Evolutionary conservation across 2,797 vertebrate genomes (phyloP), one percentile per base, ranked within the genome.

Genomic region (Gouania willdenowi): DNA sequence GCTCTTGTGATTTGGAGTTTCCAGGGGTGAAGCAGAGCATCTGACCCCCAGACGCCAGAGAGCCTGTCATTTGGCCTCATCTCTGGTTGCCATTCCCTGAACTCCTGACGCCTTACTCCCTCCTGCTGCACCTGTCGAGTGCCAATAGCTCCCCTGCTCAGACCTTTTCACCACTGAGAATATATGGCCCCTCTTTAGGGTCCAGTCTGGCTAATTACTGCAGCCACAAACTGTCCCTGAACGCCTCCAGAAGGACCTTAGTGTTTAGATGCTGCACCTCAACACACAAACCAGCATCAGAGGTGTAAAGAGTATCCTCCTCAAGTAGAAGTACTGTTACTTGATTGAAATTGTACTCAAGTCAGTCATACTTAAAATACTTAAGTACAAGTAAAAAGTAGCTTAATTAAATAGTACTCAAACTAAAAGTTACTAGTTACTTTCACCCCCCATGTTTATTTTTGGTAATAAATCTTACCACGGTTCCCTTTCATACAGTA

Each of bases 161-260:
- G 77, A 75, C 84, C 83, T 89, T 93, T 93, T 94, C 93, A 94
- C 89, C 90, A 77, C 86, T 75, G 73, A 90, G 79, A 90, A 93
- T 94, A 92, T 92, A 93, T 81, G 88, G 88, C 87, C 82, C 78
- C 80, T 87, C 87, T 86, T 79, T 72, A 86, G 50, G 79, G 82
- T 87, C 84, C 44, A 48, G 81, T 82, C 81, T 64, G 77, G 71
- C 85, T 93, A 91, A 94, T 93, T 92, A 83, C 75, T 37, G 27
- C 40, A 64, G 37, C 62, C 62, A 54, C 47, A 47, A 62, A 45
- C 65, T 41, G 63, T 77, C 66, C 71, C 52, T 68, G 62, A 69
- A 62, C 53, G 42, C 73, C 64, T 58, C 27, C 12, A 60, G 14
- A 10, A 5, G 41, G 39, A 48, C 12, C 1, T n/a, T 29, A 29